Evolutionary conservation across 2,113 vertebrate species (phyloP), one percentile per base, ranked within the genome.

Genomic region (Asarcornis scutulata): DNA sequence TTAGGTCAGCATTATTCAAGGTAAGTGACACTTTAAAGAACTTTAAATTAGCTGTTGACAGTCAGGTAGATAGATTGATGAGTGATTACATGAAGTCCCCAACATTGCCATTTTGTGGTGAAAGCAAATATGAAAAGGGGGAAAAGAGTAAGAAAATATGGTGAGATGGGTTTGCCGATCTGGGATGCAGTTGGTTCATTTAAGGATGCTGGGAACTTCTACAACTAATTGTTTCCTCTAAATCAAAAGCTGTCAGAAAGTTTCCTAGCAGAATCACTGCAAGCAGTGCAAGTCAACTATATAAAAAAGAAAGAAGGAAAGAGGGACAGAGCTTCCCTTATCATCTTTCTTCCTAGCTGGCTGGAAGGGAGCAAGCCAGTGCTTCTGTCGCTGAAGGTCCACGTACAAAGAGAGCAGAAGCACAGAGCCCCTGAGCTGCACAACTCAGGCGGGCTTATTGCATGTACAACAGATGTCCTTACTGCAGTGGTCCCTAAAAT

Each of bases 31-130:
- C 84, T 94, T 95, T 52, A 95, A 93, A 97, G 85, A 95, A 94
- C 92, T 91, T 90, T 86, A 96, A 96, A 96, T 92, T 89, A 95
- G 73, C 89, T 96, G 96, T 69, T 96, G 91, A 96, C 93, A 96
- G 95, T 71, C 81, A 95, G 91, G 85, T 92, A 93, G 93, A 93
- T 88, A 91, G 89, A 95, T 80, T 80, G 89, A 86, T 56, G 83
- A 96, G 60, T 83, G 85, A 96, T 75, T 96, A 87, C 48, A 32
- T 13, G 4, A 69, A 36, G 87, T 95, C 64, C 74, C 76, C 68
- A 88, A 46, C 25, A 81, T 84, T 72, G 83, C 72, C 72, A 93
- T 84, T 93, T 79, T 95, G 82, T 72, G 83, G 89, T 87, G 85
- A 92, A 90, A 96, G 82, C 64, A 87, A 87, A 84, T 75, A 91